Percentiles rank a stretch among this genome's conserved stretches.
These are phyloP conservation scores for Stichodactyla mertensii DNA, from an alignment of 64 coral and sea anemone species.

Conservation along the genomic window DNA sequence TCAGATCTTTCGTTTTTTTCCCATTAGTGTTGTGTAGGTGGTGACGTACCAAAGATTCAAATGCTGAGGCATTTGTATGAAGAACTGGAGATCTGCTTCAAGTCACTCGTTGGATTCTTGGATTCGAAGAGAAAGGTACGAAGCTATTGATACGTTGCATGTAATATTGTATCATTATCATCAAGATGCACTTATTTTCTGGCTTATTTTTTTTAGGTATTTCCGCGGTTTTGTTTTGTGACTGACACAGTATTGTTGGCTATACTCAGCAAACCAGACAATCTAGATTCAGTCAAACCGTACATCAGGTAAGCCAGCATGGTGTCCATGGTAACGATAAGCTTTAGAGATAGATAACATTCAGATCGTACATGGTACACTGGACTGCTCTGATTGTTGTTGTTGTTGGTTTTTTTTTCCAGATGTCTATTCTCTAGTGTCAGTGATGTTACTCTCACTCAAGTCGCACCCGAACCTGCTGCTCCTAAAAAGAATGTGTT, in stretches of 20 bases:
- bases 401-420: neutral
- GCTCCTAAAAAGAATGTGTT: constrained; percentile 5
- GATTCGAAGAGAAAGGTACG: constrained; percentile 89
- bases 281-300: constrained; percentile 84
- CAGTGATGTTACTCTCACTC: constrained; percentile 57
- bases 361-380: too few species aligned
- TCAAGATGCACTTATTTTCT: neutral
- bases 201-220: constrained; percentile 54
- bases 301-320: constrained; percentile 58
- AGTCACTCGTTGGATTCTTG: constrained; percentile 86
- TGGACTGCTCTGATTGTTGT: neutral
- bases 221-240: constrained; percentile 95
- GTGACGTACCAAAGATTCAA: constrained; percentile 96
- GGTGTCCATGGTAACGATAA: too few species aligned
- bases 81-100: constrained; percentile 96
- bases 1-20: neutral
- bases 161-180: neutral
- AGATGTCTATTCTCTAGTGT: constrained; percentile 84
- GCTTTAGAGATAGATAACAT: too few species aligned
- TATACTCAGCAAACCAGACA: constrained; percentile 86
- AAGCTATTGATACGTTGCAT: neutral
- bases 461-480: constrained; percentile 45
- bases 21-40: constrained; percentile 89
- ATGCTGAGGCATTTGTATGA: constrained; percentile 88
- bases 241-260: constrained; percentile 84